Evolutionary conservation across 1,140 invertebrate genomes (phyloP), one percentile per base, ranked within the genome.

Genomic region (Whitmania pigra): DNA sequence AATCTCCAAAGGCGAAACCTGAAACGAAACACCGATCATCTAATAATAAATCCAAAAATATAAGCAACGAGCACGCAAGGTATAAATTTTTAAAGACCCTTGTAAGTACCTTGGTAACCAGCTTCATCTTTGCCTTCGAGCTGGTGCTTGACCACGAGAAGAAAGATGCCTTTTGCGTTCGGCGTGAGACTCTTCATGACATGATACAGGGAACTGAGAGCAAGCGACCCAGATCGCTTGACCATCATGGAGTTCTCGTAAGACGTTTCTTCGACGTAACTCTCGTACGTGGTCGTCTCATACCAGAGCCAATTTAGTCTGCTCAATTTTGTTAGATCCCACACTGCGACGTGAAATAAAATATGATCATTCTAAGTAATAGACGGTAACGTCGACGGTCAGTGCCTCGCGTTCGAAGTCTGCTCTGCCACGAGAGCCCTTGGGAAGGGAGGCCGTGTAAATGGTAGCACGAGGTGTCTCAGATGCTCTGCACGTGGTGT

Each of bases 161-260:
- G 85, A 81, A 93, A 94, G 75, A 96, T 92, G 49, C 88, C 87
- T 78, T 89, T 89, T 0, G 92, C 89, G 81, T 95, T 96, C 15
- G 86, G 86, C 0, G 91, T 94, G 18, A 96, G 83, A 4, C 92
- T 94, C 69, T 87, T 86, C 82, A 91, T 93, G 7, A 97, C 91
- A 79, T 92, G 93, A 25, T 87, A 86, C 31, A 95, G 83, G 0
- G 93, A 94, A 6, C 91, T 89, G 2, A 95, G 83, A 20, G 89
- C 90, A 63, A 94, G 80, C 11, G 86, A 85, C 25, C 89, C 90
- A 31, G 88, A 88, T 74, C 89, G 87, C 78, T 92, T 88, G 2
- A 92, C 86, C 81, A 93, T 82, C 60, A 94, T 80, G 0, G 90
- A 92, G 80, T 88, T 89, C 82, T 94, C 92, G 76, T 88, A 94